Conservation (phyloP, 1,140 invertebrate genomes). For the Helicoverpa armigera region DNA sequence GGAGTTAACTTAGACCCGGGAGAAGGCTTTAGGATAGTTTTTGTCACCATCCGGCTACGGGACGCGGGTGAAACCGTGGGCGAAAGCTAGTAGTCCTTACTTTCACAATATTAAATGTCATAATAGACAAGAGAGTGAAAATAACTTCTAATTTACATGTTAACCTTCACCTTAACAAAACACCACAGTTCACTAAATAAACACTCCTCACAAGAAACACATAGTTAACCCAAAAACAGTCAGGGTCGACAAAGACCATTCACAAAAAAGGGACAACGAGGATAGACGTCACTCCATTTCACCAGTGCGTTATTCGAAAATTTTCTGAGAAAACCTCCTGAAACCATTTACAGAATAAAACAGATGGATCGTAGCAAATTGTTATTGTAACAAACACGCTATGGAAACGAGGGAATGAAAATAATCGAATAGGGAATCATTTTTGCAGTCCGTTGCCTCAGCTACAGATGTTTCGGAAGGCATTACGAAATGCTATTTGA, state of each 20-base stretch:
- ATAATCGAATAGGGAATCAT: slow-evolving; percentile 38
- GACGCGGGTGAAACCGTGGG: no score
- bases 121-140: no score
- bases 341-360: slow-evolving; percentile 23
- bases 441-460: background rate
- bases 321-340: slow-evolving; percentile 5
- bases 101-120: no score
- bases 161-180: no score
- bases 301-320: background rate
- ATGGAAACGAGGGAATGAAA: slow-evolving; percentile 19
- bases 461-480: background rate
- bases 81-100: no score
- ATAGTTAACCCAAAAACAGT: background rate
- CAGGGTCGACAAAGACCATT: background rate
- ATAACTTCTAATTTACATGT: no score
- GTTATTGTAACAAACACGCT: slow-evolving; percentile 7
- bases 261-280: slow-evolving; percentile 9
- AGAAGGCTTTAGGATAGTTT: no score
- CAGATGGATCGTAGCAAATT: slow-evolving; percentile 34
- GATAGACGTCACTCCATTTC: background rate
- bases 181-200: no score
- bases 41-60: no score
- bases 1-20: slow-evolving; percentile 14
- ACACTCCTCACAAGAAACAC: background rate
- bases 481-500: background rate